A percentile compares a stretch with the other conserved stretches of the same genome.
phyloP scores from a whole-genome alignment of 2,113 vertebrate genomes.

The Polypterus senegalus region DNA sequence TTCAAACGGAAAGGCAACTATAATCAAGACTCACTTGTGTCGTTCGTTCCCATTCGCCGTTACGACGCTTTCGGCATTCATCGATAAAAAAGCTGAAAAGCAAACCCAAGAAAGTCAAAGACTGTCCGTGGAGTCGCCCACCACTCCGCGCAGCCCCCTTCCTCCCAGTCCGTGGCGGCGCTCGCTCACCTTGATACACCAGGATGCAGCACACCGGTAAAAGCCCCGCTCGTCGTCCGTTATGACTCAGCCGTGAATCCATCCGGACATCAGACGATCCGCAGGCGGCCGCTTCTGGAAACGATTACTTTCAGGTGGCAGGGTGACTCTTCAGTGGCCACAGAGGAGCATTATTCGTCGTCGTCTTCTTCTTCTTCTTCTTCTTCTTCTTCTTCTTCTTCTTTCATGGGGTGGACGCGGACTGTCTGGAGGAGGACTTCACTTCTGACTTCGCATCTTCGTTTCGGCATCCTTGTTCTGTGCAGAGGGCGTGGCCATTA shows the following conservation, averaged over 20 bases:
- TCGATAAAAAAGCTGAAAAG: neutral
- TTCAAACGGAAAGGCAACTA: neutral
- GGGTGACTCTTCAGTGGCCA: slow-evolving; percentile 14
- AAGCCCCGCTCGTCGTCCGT: slow-evolving; percentile 30
- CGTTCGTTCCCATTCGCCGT: neutral
- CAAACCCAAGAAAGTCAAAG: neutral
- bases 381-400: too few relatives aligned
- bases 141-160: too few relatives aligned
- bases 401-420: too few relatives aligned
- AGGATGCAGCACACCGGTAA: slow-evolving; percentile 35
- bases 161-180: too few relatives aligned
- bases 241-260: slow-evolving; percentile 40
- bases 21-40: neutral
- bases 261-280: slow-evolving; percentile 41
- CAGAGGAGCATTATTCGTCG: slow-evolving; percentile 28
- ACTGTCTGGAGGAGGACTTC: too few relatives aligned
- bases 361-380: too few relatives aligned
- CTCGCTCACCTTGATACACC: slow-evolving; percentile 50
- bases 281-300: slow-evolving; percentile 20
- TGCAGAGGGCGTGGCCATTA: too few relatives aligned
- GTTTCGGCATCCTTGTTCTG: too few relatives aligned
- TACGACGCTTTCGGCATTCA: neutral
- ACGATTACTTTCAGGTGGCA: slow-evolving; percentile 17
- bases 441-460: too few relatives aligned
- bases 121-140: too few relatives aligned